Base-by-base conservation (phyloP, 2,888 invertebrate species). In the Noctua janthe region DNA sequence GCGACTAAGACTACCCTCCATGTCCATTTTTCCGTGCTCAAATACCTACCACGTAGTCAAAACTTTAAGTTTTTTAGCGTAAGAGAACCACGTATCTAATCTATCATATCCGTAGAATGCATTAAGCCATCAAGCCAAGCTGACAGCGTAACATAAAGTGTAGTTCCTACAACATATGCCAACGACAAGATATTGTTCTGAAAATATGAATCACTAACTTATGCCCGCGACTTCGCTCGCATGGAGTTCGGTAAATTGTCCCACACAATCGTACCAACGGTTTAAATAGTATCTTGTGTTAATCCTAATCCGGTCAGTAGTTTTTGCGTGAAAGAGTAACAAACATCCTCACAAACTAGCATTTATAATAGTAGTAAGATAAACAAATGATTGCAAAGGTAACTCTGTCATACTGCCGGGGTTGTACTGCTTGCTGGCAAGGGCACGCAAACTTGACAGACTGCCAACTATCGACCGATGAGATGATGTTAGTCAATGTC, bases 401-500 rank as follows among this genome's bases (percentile, higher is more conserved):
- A 88, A 78, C 72, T 56, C n/a, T 69, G 74, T 77, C 78, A 81
- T 78, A 67, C 78, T 81, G 76, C 70, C 84, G 89, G 86, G 88
- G 87, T 82, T 87, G 72, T 76, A 81, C 81, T 85, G 70, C 39
- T 56, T 77, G 70, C 47, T 71, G 64, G 91, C 94, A 95, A 95
- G 95, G 94, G 94, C 94, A 87, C 76, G 88, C 89, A 88, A 90
- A 92, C 94, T 96, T 96, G 96, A 94, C 93, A 90, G 84, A 84
- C 84, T 95, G 96, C 96, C 96, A 96, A 95, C 93, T 95, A 95
- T 95, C 94, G 94, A 95, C 92, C 94, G 88, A 86, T 90, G 85
- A 89, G 89, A 93, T 93, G 92, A 92, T 91, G 91, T 82, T 89
- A 90, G 91, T 93, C 96, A 96, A 95, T 95, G 96, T 96, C 96